These are phyloP conservation scores for Champsocephalus gunnari DNA, from an alignment of 2,797 vertebrate species.

Conservation along the genomic window DNA sequence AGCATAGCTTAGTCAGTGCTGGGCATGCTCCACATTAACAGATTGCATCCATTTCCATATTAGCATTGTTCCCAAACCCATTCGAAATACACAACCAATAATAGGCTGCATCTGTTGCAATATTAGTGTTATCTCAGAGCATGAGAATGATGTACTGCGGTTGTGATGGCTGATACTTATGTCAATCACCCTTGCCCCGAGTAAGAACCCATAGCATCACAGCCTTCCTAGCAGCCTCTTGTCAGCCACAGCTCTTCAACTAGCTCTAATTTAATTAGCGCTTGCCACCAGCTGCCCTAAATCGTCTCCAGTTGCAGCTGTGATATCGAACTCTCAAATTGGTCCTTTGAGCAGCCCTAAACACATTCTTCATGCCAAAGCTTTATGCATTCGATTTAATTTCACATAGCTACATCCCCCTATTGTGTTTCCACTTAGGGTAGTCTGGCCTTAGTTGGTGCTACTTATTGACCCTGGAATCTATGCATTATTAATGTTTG, in stretches of 20 bases:
- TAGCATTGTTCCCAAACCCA: slow-evolving; percentile 32
- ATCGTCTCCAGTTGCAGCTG: slow-evolving; percentile 17
- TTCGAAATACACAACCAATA: slow-evolving; percentile 24
- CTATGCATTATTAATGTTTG: slow-evolving; percentile 1
- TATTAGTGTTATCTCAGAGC: slow-evolving; percentile 34
- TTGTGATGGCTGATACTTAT: slow-evolving; percentile 5
- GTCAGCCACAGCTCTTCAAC: slow-evolving; percentile 42
- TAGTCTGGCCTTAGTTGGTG: slow-evolving; percentile 6
- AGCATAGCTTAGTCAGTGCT: slow-evolving; percentile 19
- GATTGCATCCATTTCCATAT: slow-evolving; percentile 29
- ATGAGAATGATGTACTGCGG: slow-evolving; percentile 10
- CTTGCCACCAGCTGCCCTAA: slow-evolving; percentile 35
- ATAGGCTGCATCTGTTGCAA: slow-evolving; percentile 15
- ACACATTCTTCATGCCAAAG: slow-evolving; percentile 9
- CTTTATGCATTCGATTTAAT: neutral
- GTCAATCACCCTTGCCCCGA: slow-evolving; percentile 44
- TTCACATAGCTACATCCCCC: neutral
- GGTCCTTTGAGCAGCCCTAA: neutral
- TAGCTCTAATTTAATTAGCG: slow-evolving; percentile 54
- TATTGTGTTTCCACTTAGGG: neutral
- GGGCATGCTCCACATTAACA: slow-evolving; percentile 17
- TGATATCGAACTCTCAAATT: neutral
- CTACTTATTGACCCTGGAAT: slow-evolving; percentile 19
- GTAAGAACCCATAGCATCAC: slow-evolving; percentile 17
- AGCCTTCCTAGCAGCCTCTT: slow-evolving; percentile 42